Evolutionary conservation across 1,140 invertebrate species (phyloP).

Genomic region (Ips typographus): DNA sequence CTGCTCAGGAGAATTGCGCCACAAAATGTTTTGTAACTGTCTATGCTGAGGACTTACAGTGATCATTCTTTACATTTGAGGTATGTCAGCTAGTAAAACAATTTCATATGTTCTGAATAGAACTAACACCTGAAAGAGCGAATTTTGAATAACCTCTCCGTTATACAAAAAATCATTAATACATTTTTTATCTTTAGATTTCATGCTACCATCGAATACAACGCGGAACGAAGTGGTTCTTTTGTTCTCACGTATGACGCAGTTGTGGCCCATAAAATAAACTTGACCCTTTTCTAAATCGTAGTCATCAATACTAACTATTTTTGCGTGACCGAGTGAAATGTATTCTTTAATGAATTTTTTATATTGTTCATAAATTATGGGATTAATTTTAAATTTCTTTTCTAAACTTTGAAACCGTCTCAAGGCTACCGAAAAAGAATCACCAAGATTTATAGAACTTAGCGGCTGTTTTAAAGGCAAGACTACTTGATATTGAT

Average conservation of each 20-base stretch:
- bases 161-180: conserved; percentile 48
- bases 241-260: conserved; percentile 37
- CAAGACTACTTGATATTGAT: too few species aligned
- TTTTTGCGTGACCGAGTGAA: conserved; percentile 34
- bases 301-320: conserved; percentile 25
- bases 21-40: conserved; percentile 52
- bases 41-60: conserved; percentile 44
- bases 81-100: conserved; percentile 48
- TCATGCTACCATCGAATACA: conserved; percentile 42
- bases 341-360: conserved; percentile 41
- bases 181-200: conserved; percentile 41
- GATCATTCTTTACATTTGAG: conserved; percentile 53
- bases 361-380: conserved; percentile 13
- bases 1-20: conserved; percentile 41
- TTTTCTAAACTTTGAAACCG: conserved; percentile 29
- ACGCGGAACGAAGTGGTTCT: conserved; percentile 37
- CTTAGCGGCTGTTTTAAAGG: conserved; percentile 8
- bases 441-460: conserved; percentile 28
- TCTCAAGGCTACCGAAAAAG: conserved; percentile 17
- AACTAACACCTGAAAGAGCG: conserved; percentile 48
- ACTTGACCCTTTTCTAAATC: neutral
- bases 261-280: conserved; percentile 44
- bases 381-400: conserved; percentile 13
- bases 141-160: conserved; percentile 50
- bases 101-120: conserved; percentile 48